Percentiles rank a stretch among this genome's conserved stretches.
These are phyloP conservation scores for Thymallus thymallus DNA, from an alignment of 2,113 vertebrate genomes.

Conservation along the genomic window DNA sequence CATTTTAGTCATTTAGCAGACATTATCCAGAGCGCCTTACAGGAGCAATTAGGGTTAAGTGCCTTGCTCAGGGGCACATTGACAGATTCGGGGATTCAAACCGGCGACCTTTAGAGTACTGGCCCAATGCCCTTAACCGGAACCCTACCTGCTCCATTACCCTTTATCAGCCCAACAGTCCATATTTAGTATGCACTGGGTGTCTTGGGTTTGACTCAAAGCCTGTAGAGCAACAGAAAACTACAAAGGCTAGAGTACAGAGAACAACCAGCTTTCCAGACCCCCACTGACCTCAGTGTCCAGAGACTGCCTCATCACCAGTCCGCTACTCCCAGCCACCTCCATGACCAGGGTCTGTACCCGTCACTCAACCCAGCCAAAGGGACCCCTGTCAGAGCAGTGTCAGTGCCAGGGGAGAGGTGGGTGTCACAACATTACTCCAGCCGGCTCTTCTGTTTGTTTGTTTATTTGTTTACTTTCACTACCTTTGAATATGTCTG, in stretches of 20 bases:
- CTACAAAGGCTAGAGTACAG: background rate
- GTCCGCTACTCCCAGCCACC: conserved; percentile 8
- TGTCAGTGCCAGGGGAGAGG: conserved; percentile 46
- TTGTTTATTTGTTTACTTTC: conserved; percentile 46
- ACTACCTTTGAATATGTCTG: conserved; percentile 33
- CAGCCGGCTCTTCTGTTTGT: conserved; percentile 35
- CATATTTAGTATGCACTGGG: background rate
- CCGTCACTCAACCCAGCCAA: conserved; percentile 54
- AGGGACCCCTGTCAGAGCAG: conserved; percentile 65
- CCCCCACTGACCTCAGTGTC: conserved; percentile 23
- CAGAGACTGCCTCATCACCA: conserved; percentile 10
- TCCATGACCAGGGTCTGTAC: conserved; percentile 40
- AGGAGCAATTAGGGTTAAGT: too few relatives aligned
- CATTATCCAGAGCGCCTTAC: too few relatives aligned
- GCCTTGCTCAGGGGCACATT: too few relatives aligned
- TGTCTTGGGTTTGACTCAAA: background rate
- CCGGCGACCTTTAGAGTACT: too few relatives aligned
- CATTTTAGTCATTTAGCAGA: too few relatives aligned
- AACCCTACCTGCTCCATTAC: background rate
- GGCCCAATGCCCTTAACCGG: too few relatives aligned
- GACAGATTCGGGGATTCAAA: too few relatives aligned
- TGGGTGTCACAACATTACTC: conserved; percentile 5
- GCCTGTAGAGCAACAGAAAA: background rate
- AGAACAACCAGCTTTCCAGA: background rate
- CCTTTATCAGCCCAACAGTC: background rate